These are phyloP conservation scores for Heteractis magnifica DNA, from an alignment of 92 coral and sea anemone species.

Conservation along the genomic window DNA sequence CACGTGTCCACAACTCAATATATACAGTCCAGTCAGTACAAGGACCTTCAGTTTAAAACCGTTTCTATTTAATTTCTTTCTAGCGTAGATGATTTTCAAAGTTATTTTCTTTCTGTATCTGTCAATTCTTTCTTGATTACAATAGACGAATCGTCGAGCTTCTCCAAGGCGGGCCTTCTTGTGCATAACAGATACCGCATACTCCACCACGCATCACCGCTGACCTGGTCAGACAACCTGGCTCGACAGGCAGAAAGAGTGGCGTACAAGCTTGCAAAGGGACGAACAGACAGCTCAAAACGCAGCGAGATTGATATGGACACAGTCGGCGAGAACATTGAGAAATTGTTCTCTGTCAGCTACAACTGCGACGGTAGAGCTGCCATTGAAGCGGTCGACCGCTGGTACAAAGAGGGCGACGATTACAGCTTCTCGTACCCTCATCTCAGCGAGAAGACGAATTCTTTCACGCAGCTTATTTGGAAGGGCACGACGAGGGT, in stretches of 20 bases:
- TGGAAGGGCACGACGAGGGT: slow-evolving; percentile 72
- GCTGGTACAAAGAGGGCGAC: slow-evolving; percentile 81
- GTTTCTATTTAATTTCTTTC: background rate
- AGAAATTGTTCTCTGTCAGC: slow-evolving; percentile 62
- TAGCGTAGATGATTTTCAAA: background rate
- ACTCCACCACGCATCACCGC: slow-evolving; percentile 85
- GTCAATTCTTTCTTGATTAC: background rate
- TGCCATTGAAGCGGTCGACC: slow-evolving; percentile 73
- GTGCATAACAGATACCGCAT: slow-evolving; percentile 88
- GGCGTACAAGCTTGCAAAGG: slow-evolving; percentile 68
- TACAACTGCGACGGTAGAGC: slow-evolving; percentile 80
- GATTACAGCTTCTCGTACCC: slow-evolving; percentile 86
- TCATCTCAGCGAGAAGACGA: slow-evolving; percentile 75
- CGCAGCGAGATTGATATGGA: slow-evolving; percentile 52
- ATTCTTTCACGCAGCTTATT: slow-evolving; percentile 88
- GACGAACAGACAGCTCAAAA: slow-evolving; percentile 22
- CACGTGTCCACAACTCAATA: too few species aligned
- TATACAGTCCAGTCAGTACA: too few species aligned
- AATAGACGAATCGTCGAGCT: slow-evolving; percentile 51
- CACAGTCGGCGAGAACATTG: slow-evolving; percentile 83
- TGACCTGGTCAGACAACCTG: slow-evolving; percentile 85
- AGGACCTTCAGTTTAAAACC: too few species aligned
- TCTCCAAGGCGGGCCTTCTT: slow-evolving; percentile 60
- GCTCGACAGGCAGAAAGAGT: slow-evolving; percentile 78
- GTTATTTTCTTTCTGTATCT: background rate